Percentiles rank a stretch among this genome's conserved stretches.
Conservation (phyloP, 2,113 vertebrate species). For the Microtus ochrogaster region DNA sequence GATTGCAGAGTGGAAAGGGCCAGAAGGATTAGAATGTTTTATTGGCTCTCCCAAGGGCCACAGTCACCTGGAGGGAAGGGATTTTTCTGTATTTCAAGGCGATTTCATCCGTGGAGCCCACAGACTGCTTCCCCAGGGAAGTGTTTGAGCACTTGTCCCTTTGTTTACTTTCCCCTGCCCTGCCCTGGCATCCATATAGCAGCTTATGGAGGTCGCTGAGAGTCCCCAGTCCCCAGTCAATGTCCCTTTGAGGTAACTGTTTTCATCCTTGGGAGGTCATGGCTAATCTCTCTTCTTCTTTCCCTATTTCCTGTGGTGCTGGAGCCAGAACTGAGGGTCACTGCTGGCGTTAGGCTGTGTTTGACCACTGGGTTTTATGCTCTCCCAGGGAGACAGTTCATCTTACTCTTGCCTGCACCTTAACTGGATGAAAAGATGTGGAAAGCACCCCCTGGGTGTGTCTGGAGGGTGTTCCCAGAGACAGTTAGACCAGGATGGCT, state of each 20-base stretch:
- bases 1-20: neutral
- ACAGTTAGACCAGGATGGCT: neutral
- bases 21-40: too few relatives aligned
- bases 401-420: neutral
- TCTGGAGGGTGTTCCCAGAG: neutral
- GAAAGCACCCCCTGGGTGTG: neutral
- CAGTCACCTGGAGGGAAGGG: neutral
- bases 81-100: neutral
- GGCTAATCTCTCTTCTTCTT: too few relatives aligned
- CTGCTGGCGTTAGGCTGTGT: neutral
- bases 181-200: neutral
- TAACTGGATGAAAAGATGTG: neutral
- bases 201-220: neutral
- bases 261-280: too few relatives aligned
- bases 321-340: neutral
- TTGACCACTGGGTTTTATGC: neutral
- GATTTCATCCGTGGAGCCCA: neutral
- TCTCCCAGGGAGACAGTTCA: neutral
- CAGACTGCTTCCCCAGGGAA: neutral
- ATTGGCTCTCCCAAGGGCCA: neutral
- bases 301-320: too few relatives aligned
- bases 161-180: neutral
- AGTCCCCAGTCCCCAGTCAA: neutral
- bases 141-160: neutral
- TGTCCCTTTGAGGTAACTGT: neutral